These are phyloP conservation scores for Oegoconia quadripuncta DNA, from an alignment of 2,888 invertebrate species.

Conservation along the genomic window DNA sequence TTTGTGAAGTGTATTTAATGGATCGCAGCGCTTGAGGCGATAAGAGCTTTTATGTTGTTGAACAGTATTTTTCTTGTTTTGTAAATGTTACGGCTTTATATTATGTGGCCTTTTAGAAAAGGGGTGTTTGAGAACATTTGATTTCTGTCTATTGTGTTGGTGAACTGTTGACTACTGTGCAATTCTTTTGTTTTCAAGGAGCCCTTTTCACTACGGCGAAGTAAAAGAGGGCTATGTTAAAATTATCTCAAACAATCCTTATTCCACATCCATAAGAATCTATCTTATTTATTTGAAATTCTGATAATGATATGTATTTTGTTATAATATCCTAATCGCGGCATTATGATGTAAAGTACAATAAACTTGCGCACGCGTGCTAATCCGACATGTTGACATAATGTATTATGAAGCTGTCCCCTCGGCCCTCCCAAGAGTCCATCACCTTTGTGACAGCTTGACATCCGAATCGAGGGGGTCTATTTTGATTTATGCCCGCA, in stretches of 20 bases:
- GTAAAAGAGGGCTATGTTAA: too few relatives aligned
- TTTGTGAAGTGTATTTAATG: slow-evolving; percentile 69
- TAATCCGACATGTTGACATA: slow-evolving; percentile 51
- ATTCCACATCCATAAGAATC: not conserved
- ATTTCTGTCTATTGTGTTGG: slow-evolving; percentile 13
- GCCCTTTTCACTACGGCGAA: too few relatives aligned
- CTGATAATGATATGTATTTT: not conserved
- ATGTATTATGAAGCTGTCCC: slow-evolving; percentile 35
- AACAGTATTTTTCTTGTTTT: slow-evolving; percentile 59
- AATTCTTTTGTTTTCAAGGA: not conserved
- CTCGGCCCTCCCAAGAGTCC: slow-evolving; percentile 16
- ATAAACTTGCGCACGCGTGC: slow-evolving; percentile 28
- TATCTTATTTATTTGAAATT: not conserved
- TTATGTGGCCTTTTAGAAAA: slow-evolving; percentile 30
- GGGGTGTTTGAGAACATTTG: slow-evolving; percentile 17
- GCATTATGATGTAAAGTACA: slow-evolving; percentile 10
- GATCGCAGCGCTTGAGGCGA: slow-evolving; percentile 55
- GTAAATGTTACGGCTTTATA: slow-evolving; percentile 58
- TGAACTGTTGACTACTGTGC: slow-evolving; percentile 11
- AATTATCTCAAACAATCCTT: too few relatives aligned
- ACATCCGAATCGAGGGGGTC: slow-evolving; percentile 15
- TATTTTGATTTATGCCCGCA: slow-evolving; percentile 21
- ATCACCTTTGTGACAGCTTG: slow-evolving; percentile 25
- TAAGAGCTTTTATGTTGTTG: slow-evolving; percentile 63
- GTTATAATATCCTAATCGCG: not conserved